phyloP scores from a whole-genome alignment of 2,113 vertebrate genomes.

The Larimichthys crocea region DNA sequence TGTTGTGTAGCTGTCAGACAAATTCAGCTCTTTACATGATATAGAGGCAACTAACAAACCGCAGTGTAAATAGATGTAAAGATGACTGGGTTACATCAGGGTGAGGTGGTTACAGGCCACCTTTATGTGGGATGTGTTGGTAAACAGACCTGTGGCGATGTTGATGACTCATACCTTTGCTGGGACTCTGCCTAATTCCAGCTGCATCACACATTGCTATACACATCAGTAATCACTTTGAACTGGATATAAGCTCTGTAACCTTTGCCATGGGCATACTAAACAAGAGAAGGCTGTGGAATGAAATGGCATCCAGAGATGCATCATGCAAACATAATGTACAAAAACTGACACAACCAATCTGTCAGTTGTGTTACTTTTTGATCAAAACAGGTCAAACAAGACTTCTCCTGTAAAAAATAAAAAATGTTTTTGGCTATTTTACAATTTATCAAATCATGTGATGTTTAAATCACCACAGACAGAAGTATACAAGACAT shows the following conservation, averaged over 20 bases:
- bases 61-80: conserved; percentile 50
- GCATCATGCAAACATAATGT: neutral
- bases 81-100: conserved; percentile 49
- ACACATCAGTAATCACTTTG: conserved; percentile 38
- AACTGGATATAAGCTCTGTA: conserved; percentile 38
- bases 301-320: neutral
- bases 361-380: neutral
- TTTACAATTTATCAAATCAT: neutral
- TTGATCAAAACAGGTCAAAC: neutral
- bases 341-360: conserved; percentile 5
- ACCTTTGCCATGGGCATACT: conserved; percentile 24
- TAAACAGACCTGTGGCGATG: conserved; percentile 67
- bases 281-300: neutral
- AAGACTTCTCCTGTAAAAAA: neutral
- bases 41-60: conserved; percentile 7
- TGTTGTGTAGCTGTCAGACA: conserved; percentile 3
- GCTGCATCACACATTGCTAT: conserved; percentile 46
- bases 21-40: conserved; percentile 5
- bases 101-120: conserved; percentile 47
- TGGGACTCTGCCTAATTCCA: conserved; percentile 54
- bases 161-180: conserved; percentile 66
- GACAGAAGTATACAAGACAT: neutral
- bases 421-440: neutral
- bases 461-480: neutral
- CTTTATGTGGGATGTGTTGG: conserved; percentile 58